Evolutionary conservation across 2,113 vertebrate species (phyloP).

Genomic region (Symphodus melops): DNA sequence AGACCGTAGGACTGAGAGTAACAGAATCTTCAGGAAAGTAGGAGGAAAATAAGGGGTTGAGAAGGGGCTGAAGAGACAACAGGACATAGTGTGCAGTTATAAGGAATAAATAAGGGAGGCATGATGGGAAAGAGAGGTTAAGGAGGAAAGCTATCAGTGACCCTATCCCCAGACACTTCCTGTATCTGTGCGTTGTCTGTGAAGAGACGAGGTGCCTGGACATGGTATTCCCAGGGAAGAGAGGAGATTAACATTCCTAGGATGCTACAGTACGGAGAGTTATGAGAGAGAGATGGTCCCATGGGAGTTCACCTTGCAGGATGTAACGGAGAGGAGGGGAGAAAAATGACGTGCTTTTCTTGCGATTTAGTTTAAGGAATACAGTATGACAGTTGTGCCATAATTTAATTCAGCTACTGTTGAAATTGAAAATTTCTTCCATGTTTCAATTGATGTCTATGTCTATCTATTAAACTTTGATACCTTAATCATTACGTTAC

Average conservation of each 20-base stretch:
- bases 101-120: slow-evolving; percentile 8
- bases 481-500: neutral
- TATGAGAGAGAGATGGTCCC: slow-evolving; percentile 33
- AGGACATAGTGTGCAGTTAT: slow-evolving; percentile 18
- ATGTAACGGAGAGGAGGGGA: slow-evolving; percentile 39
- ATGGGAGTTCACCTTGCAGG: slow-evolving; percentile 42
- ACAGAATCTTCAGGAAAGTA: slow-evolving; percentile 52
- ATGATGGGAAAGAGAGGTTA: neutral
- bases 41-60: neutral
- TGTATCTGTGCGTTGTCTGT: slow-evolving; percentile 53
- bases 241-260: slow-evolving; percentile 76
- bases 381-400: slow-evolving; percentile 22
- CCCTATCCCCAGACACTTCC: slow-evolving; percentile 58
- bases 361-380: slow-evolving; percentile 5
- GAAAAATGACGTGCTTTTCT: slow-evolving; percentile 18
- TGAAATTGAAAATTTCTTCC: neutral
- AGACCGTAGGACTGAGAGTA: slow-evolving; percentile 41
- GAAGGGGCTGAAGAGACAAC: slow-evolving; percentile 46
- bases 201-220: slow-evolving; percentile 59
- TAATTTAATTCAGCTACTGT: neutral
- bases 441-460: neutral
- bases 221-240: slow-evolving; percentile 60
- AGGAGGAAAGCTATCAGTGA: slow-evolving; percentile 55
- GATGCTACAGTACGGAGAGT: slow-evolving; percentile 57
- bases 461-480: neutral